Evolutionary conservation across 64 coral and sea anemone genomes (phyloP).

Genomic region (Montipora foliosa): DNA sequence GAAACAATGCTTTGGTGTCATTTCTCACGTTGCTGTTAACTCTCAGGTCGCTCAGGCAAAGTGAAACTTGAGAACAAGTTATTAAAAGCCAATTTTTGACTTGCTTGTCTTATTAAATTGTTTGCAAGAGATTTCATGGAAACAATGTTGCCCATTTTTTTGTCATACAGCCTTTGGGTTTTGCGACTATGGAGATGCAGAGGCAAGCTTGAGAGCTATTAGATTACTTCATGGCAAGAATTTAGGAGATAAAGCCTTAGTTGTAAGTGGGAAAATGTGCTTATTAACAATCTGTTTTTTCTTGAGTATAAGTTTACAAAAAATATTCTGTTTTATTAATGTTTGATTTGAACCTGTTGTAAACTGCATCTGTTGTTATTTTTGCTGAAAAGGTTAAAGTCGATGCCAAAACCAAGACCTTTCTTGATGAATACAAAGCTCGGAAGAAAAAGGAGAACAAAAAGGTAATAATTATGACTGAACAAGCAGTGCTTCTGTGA

Average conservation of each 20-base stretch:
- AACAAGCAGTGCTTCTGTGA: not conserved
- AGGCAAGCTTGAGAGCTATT: constrained; percentile 95
- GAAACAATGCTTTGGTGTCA: too few relatives aligned
- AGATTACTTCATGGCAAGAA: constrained; percentile 86
- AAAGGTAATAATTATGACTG: constrained; percentile 1
- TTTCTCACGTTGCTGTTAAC: too few relatives aligned
- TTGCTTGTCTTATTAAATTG: too few relatives aligned
- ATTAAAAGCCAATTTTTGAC: too few relatives aligned
- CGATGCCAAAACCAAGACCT: constrained; percentile 94
- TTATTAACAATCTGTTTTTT: not conserved
- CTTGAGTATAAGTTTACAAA: too few relatives aligned
- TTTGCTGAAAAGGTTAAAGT: constrained; percentile 85
- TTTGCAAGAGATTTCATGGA: too few relatives aligned
- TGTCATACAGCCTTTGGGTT: constrained; percentile 94
- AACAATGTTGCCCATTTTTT: not conserved
- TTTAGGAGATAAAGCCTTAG: constrained; percentile 92
- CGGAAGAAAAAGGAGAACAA: constrained; percentile 82
- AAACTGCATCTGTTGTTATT: not conserved
- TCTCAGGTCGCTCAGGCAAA: too few relatives aligned
- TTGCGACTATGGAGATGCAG: constrained; percentile 97
- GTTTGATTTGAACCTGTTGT: not conserved
- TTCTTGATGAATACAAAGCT: constrained; percentile 97
- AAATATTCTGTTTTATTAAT: too few relatives aligned
- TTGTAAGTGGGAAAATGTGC: constrained; percentile 76
- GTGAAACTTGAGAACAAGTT: too few relatives aligned